A percentile compares a stretch with the other conserved stretches of the same genome.
phyloP scores from a whole-genome alignment of 2,888 invertebrate species.

The Thereva nobilitata region DNA sequence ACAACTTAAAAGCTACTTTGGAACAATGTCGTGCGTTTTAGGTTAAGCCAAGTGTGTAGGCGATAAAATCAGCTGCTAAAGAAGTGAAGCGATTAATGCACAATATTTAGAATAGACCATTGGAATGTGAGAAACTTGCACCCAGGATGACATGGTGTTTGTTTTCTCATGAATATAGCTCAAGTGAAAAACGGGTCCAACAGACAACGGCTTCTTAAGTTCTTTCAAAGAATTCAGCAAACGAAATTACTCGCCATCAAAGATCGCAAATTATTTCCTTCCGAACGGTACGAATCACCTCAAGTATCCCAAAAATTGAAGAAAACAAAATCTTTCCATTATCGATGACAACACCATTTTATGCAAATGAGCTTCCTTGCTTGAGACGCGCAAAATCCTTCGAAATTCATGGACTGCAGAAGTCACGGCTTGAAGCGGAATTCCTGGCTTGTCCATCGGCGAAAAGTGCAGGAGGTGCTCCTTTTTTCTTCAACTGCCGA shows the following conservation, averaged over 20 bases:
- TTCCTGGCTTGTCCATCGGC: neutral
- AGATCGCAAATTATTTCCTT: conserved; percentile 27
- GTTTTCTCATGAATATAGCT: no score
- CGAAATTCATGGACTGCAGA: conserved; percentile 28
- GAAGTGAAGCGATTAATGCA: no score
- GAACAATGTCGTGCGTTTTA: no score
- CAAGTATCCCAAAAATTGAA: conserved; percentile 32
- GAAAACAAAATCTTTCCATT: conserved; percentile 35
- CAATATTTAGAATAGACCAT: no score
- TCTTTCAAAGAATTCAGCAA: conserved; percentile 21
- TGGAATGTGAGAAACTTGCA: no score
- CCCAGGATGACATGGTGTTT: no score
- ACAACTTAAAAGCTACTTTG: no score
- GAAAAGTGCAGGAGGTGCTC: no score
- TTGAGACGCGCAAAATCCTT: conserved; percentile 16
- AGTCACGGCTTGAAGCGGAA: conserved; percentile 29
- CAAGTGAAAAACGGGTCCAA: neutral
- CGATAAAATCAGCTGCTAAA: no score
- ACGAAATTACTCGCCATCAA: conserved; percentile 21
- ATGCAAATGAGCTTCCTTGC: conserved; percentile 36
- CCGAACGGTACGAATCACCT: conserved; percentile 20
- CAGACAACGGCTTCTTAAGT: conserved; percentile 10
- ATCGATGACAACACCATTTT: conserved; percentile 36
- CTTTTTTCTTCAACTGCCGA: neutral
- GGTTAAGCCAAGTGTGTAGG: no score